These are phyloP conservation scores for Plectrocnemia conspersa DNA, from an alignment of 1,140 invertebrate species.

Conservation along the genomic window DNA sequence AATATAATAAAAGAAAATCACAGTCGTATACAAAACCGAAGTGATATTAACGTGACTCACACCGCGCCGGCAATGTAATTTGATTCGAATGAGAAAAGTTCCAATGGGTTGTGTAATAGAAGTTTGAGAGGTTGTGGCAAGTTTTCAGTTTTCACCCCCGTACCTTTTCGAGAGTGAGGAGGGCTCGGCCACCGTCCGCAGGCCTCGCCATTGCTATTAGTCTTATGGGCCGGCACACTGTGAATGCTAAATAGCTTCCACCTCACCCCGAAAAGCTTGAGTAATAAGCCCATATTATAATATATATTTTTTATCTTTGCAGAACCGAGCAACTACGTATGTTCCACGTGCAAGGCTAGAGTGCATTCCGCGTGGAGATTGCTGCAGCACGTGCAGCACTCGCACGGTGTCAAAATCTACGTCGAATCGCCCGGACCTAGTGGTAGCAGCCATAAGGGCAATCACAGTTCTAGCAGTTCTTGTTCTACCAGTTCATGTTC, in stretches of 20 bases:
- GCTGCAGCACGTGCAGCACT: constrained; percentile 89
- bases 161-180: too few species aligned
- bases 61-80: too few species aligned
- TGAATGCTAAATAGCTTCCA: constrained; percentile 31
- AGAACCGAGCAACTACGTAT: constrained; percentile 94
- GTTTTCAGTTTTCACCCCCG: constrained; percentile 16
- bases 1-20: too few species aligned
- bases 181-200: constrained; percentile 23
- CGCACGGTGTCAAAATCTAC: constrained; percentile 92
- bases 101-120: neutral
- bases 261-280: constrained; percentile 24
- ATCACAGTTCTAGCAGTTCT: constrained; percentile 52
- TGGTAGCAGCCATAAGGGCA: constrained; percentile 45
- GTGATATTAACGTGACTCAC: too few species aligned
- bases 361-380: constrained; percentile 89
- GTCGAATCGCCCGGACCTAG: constrained; percentile 58
- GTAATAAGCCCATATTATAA: constrained; percentile 27
- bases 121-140: constrained; percentile 8
- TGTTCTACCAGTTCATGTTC: constrained; percentile 56
- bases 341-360: constrained; percentile 87
- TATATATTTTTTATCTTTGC: constrained; percentile 53
- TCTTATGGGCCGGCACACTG: constrained; percentile 28
- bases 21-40: too few species aligned
- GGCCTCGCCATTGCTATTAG: constrained; percentile 26
- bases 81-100: neutral